Evolutionary conservation across 2,113 vertebrate genomes (phyloP).

Genomic region (Hippocampus guttulatus): DNA sequence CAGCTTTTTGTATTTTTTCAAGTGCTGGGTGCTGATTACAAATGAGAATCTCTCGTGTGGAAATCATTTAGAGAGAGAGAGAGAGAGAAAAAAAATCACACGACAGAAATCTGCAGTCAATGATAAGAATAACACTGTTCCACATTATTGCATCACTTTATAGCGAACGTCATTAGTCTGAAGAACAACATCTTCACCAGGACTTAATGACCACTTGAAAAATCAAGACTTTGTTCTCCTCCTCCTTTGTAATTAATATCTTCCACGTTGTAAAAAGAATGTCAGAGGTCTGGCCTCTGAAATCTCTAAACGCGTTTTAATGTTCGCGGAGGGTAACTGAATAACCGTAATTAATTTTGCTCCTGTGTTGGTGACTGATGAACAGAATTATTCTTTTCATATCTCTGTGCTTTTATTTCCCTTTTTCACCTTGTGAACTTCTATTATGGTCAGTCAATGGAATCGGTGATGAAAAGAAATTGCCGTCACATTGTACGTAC

Average conservation of each 20-base stretch:
- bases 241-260: conserved; percentile 15
- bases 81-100: conserved; percentile 42
- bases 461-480: not conserved
- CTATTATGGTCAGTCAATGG: not conserved
- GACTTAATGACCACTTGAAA: conserved; percentile 45
- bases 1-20: conserved; percentile 45
- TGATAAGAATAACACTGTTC: conserved; percentile 50
- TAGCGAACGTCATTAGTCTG: conserved; percentile 37
- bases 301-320: not conserved
- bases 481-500: not conserved
- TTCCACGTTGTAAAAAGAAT: not conserved
- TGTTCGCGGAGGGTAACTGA: not conserved
- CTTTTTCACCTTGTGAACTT: not conserved
- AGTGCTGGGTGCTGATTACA: conserved; percentile 51
- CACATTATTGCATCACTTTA: conserved; percentile 61
- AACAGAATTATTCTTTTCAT: not conserved
- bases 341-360: not conserved
- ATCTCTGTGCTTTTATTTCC: not conserved
- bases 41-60: conserved; percentile 46
- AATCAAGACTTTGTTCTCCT: not conserved
- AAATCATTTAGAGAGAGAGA: conserved; percentile 34
- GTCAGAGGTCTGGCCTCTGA: not conserved
- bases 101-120: conserved; percentile 41
- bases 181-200: conserved; percentile 24
- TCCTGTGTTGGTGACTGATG: not conserved